Conservation (phyloP, 23 tunicate genomes). For the Clavelina lepadiformis region DNA sequence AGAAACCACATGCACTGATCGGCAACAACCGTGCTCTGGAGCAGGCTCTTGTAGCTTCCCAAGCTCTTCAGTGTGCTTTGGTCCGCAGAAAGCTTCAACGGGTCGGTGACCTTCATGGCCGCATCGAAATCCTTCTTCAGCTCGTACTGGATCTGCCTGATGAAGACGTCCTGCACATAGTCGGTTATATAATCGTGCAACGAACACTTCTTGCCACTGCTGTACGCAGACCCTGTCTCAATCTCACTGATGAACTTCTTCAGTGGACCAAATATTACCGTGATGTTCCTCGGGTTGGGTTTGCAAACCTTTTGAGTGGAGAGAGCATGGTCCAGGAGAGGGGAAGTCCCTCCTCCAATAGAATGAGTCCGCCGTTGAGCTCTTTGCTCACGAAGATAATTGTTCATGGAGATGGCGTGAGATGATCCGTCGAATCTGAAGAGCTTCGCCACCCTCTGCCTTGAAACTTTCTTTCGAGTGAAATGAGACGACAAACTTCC, state of each 20-base stretch:
- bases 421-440: constrained; percentile 93
- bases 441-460: constrained; percentile 61
- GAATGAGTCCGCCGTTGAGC: constrained; percentile 60
- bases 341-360: constrained; percentile 11
- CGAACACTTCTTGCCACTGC: constrained; percentile 39
- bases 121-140: constrained; percentile 89
- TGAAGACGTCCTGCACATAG: constrained; percentile 91
- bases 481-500: constrained; percentile 79
- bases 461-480: constrained; percentile 34
- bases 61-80: constrained; percentile 31
- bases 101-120: constrained; percentile 96
- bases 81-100: constrained; percentile 80
- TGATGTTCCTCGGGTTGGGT: constrained; percentile 85
- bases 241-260: constrained; percentile 78
- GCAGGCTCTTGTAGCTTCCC: constrained; percentile 35
- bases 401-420: constrained; percentile 98
- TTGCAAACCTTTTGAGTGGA: constrained; percentile 90
- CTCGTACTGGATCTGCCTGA: constrained; percentile 86
- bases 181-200: constrained; percentile 88
- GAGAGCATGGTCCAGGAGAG: constrained; percentile 64
- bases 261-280: constrained; percentile 74
- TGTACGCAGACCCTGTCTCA: constrained; percentile 38
- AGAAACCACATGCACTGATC: constrained; percentile 90
- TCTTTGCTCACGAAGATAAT: constrained; percentile 82
- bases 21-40: constrained; percentile 86